Evolutionary conservation across 2,888 invertebrate genomes (phyloP).

Genomic region (Ceraclea dissimilis): DNA sequence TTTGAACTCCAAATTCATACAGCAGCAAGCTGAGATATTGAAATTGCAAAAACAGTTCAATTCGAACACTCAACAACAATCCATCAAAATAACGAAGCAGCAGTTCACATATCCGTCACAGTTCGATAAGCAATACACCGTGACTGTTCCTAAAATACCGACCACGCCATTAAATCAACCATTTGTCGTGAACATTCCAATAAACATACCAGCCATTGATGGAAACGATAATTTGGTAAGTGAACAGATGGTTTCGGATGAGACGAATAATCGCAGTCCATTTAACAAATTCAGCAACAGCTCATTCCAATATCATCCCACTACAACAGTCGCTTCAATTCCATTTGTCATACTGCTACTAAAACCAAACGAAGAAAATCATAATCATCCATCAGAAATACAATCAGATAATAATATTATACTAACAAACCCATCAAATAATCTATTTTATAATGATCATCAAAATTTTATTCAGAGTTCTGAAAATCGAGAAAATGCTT

Average conservation of each 20-base stretch:
- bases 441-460: slow-evolving; percentile 30
- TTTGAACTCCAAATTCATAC: not conserved
- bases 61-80: slow-evolving; percentile 19
- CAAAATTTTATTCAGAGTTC: not conserved
- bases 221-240: slow-evolving; percentile 42
- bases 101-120: slow-evolving; percentile 31
- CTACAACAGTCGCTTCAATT: slow-evolving; percentile 2
- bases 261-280: slow-evolving; percentile 1
- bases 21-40: slow-evolving; percentile 12
- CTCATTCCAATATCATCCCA: not conserved
- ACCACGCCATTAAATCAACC: slow-evolving; percentile 28
- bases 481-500: slow-evolving; percentile 3
- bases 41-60: slow-evolving; percentile 16
- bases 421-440: slow-evolving; percentile 31
- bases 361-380: slow-evolving; percentile 4
- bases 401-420: not conserved
- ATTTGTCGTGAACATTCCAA: slow-evolving; percentile 24
- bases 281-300: not conserved
- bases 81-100: slow-evolving; percentile 32
- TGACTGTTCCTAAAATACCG: slow-evolving; percentile 30
- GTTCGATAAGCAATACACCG: slow-evolving; percentile 33
- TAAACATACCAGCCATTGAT: slow-evolving; percentile 32
- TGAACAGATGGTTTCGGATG: slow-evolving; percentile 29
- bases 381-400: not conserved
- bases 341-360: slow-evolving; percentile 15